A percentile compares a stretch with the other conserved stretches of the same genome.
These are phyloP conservation scores for Entomobrya multifasciata DNA, from an alignment of 2,888 invertebrate species.

Conservation along the genomic window DNA sequence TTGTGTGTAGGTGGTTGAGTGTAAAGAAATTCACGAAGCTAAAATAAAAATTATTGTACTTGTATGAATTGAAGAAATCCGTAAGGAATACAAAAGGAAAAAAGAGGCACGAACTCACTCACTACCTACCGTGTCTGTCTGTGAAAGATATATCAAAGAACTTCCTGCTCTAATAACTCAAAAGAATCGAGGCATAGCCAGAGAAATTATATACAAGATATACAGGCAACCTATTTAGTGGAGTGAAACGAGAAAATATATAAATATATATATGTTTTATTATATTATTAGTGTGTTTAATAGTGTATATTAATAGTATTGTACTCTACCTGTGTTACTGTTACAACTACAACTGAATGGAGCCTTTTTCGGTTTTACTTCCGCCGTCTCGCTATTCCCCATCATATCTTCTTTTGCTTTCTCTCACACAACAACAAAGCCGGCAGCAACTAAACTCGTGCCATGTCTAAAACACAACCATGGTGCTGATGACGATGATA, in stretches of 20 bases:
- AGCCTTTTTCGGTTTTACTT: too few relatives aligned
- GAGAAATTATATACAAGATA: slow-evolving; percentile 4
- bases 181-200: slow-evolving; percentile 64
- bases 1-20: too few relatives aligned
- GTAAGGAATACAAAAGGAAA: neutral
- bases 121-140: too few relatives aligned
- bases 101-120: slow-evolving; percentile 1
- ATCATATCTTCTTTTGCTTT: neutral
- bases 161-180: slow-evolving; percentile 71
- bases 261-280: too few relatives aligned
- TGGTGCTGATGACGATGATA: too few relatives aligned
- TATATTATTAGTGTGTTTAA: too few relatives aligned
- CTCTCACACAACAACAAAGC: slow-evolving; percentile 21
- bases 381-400: neutral
- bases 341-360: too few relatives aligned
- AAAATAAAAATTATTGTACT: neutral
- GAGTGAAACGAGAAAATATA: too few relatives aligned
- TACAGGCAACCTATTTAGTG: too few relatives aligned
- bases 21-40: neutral
- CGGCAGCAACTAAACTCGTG: slow-evolving; percentile 1
- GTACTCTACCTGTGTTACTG: too few relatives aligned
- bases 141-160: slow-evolving; percentile 65
- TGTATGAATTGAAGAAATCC: slow-evolving; percentile 31
- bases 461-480: slow-evolving; percentile 1
- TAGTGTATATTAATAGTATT: too few relatives aligned